phyloP scores from a whole-genome alignment of 2,113 vertebrate genomes.

The Amazona guildingii region DNA sequence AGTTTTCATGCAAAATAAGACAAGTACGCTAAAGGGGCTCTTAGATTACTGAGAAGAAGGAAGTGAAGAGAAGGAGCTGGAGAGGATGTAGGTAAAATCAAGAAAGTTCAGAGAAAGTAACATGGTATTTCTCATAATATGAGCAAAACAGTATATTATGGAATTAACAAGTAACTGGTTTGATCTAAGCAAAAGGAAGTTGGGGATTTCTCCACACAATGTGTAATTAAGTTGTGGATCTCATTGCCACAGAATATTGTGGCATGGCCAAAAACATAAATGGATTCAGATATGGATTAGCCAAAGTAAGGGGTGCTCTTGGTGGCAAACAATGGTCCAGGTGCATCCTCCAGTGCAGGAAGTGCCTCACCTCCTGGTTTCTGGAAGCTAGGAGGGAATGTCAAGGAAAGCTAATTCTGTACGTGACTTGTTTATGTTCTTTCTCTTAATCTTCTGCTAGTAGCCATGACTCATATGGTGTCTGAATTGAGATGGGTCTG shows the following conservation, averaged over 20 bases:
- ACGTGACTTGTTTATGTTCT: background rate
- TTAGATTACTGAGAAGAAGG: background rate
- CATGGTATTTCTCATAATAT: background rate
- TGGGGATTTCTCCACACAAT: background rate
- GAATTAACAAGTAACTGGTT: background rate
- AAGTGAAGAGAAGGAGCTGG: background rate
- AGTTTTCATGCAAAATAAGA: background rate
- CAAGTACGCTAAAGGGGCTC: background rate
- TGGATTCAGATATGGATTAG: background rate
- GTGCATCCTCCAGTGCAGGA: constrained; percentile 25
- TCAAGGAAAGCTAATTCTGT: background rate
- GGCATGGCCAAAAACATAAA: background rate
- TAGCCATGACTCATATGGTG: background rate
- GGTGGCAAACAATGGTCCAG: background rate
- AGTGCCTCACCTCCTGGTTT: background rate
- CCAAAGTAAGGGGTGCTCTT: background rate
- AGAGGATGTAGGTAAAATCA: background rate
- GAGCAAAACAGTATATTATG: background rate
- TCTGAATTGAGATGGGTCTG: background rate
- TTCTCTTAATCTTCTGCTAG: background rate
- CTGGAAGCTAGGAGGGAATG: background rate
- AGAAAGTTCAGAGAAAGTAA: background rate
- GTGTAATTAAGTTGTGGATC: background rate
- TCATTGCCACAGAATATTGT: background rate
- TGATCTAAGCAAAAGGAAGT: background rate